Evolutionary conservation across 2,888 invertebrate species (phyloP).

Genomic region (Thecophora atra): DNA sequence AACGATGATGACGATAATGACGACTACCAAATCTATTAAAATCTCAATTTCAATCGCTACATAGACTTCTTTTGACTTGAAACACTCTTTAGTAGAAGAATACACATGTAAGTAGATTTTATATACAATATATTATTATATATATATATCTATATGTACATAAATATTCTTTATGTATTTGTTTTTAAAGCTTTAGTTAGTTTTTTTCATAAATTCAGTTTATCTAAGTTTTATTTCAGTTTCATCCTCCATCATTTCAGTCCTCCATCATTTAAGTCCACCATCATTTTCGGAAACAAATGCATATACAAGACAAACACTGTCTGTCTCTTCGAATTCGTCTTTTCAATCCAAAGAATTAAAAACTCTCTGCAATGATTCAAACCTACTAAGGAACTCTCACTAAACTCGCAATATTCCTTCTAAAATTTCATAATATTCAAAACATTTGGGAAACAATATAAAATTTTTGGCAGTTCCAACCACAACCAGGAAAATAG

Average conservation of each 20-base stretch:
- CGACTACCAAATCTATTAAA: background rate
- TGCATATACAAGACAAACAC: no score
- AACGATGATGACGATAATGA: background rate
- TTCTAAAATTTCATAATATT: background rate
- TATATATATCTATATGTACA: slow-evolving; percentile 16
- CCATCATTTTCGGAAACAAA: no score
- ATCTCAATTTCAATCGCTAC: background rate
- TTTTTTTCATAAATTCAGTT: background rate
- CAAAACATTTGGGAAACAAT: no score
- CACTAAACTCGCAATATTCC: background rate
- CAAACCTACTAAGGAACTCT: background rate
- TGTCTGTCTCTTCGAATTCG: no score
- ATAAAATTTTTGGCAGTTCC: no score
- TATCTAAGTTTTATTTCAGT: background rate
- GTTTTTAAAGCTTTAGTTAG: background rate
- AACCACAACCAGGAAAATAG: no score
- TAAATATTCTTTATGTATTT: background rate
- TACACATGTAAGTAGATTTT: slow-evolving; percentile 56
- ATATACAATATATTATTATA: background rate
- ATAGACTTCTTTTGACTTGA: slow-evolving; percentile 51
- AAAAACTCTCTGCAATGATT: background rate
- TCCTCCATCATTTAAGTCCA: no score
- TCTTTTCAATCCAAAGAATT: no score
- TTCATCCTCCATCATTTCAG: no score
- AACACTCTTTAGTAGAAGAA: slow-evolving; percentile 53